phyloP scores from a whole-genome alignment of 2,888 invertebrate species.

The Cantharis nigra region DNA sequence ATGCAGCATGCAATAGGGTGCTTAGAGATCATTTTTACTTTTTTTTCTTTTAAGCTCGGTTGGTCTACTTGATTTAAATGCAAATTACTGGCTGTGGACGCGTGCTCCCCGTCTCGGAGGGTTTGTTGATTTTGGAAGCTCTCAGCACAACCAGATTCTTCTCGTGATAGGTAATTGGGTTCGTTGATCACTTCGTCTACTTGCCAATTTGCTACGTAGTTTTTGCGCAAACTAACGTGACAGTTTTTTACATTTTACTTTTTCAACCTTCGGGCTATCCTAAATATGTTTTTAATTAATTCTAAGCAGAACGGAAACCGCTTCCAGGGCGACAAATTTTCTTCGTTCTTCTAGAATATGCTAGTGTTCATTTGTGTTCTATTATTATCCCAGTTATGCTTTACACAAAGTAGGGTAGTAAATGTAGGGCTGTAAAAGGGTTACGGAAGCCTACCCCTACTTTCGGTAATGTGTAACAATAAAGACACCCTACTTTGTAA shows the following conservation, averaged over 20 bases:
- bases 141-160: background rate
- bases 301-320: background rate
- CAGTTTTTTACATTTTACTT: background rate
- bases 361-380: constrained; percentile 19
- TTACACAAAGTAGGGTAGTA: constrained; percentile 22
- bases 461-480: constrained; percentile 17
- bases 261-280: background rate
- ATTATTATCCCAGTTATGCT: constrained; percentile 16
- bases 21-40: constrained; percentile 18
- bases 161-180: background rate
- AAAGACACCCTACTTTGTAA: constrained; percentile 23
- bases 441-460: constrained; percentile 16
- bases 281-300: background rate
- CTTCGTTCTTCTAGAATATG: constrained; percentile 1
- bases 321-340: background rate
- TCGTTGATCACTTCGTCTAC: background rate
- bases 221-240: background rate
- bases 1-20: constrained; percentile 44
- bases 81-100: constrained; percentile 43
- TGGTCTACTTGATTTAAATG: constrained; percentile 46
- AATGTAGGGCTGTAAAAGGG: constrained; percentile 28
- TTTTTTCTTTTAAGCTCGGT: constrained; percentile 21
- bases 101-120: constrained; percentile 32
- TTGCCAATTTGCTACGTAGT: background rate
- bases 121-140: constrained; percentile 2